Evolutionary conservation across 2,113 vertebrate genomes (phyloP).

Genomic region (Dasyurus viverrinus): DNA sequence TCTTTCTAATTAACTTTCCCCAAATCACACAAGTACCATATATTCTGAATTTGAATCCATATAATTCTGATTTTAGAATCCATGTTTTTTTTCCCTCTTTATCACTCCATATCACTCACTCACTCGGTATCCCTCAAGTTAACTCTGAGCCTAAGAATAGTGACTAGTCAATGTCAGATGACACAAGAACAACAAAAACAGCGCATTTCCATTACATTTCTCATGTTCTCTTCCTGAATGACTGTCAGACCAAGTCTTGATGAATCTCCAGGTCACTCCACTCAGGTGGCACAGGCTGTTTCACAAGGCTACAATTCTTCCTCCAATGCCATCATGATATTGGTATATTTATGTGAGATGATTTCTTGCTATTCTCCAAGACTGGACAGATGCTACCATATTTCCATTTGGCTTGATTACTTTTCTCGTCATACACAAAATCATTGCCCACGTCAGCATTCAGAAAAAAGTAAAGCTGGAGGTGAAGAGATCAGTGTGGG

Average conservation of each 20-base stretch:
- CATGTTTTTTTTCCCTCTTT: not conserved
- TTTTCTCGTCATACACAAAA: not conserved
- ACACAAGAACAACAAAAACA: not conserved
- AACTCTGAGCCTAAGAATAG: not conserved
- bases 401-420: not conserved
- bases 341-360: not conserved
- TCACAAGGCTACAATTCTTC: not conserved
- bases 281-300: not conserved
- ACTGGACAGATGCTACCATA: not conserved
- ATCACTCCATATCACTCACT: not conserved
- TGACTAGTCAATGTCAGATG: not conserved
- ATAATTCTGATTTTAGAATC: not conserved
- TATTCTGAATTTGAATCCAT: not conserved
- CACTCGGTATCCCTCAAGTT: not conserved
- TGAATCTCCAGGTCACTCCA: not conserved
- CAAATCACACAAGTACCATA: not conserved
- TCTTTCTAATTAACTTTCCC: not conserved
- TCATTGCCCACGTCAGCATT: not conserved
- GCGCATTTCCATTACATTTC: not conserved
- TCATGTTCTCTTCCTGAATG: not conserved
- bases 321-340: not conserved
- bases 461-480: not conserved
- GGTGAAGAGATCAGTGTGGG: not conserved
- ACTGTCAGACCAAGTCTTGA: not conserved
- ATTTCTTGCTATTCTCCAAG: not conserved